Base-by-base conservation (phyloP, 2,797 vertebrate species). In the Tenualosa ilisha region DNA sequence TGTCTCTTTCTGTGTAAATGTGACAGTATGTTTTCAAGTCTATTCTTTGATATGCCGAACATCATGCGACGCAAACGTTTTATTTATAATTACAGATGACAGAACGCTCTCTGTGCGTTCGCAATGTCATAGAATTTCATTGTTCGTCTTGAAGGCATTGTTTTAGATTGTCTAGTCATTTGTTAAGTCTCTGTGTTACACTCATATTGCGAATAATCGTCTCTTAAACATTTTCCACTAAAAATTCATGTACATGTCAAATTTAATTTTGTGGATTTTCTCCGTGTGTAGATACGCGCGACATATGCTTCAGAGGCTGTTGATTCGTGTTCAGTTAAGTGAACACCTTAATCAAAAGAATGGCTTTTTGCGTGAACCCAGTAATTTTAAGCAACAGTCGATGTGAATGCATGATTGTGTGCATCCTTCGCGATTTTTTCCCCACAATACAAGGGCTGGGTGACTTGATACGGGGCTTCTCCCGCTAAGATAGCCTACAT, bases 301-400 rank as follows among this genome's bases (percentile, higher is more conserved):
- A 37, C 65, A 40, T 75, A 75, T 46, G 72, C 40, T 79, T 15
- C 40, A 22, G 72, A 79, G 46, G 61, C 51, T 51, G 83, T 84
- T 81, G 65, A 84, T 68, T 83, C 61, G 53, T 84, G 53, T 82
- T 79, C 82, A 1, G 79, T 83, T 90, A 83, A 82, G 88, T 86
- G 86, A 89, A 89, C 88, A 86, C 89, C 89, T 86, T 91, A 84
- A 90, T 72, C 82, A 59, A 89, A 90, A 88, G 92, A 86, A 89
- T 85, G 82, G 37, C 87, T 72, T 89, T 92, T 92, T 91, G 88
- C 86, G 84, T 88, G 82, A 86, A 84, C 89, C 15, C 86, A 84
- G 84, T 91, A 90, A 93, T 93, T 87, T 89, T 89, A 90, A 89
- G 92, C 91, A 89, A 91, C 91, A 89, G 92, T 89, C 91, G 88